Evolutionary conservation across 2,888 invertebrate genomes (phyloP).

Genomic region (Drosophila vallismaia): DNA sequence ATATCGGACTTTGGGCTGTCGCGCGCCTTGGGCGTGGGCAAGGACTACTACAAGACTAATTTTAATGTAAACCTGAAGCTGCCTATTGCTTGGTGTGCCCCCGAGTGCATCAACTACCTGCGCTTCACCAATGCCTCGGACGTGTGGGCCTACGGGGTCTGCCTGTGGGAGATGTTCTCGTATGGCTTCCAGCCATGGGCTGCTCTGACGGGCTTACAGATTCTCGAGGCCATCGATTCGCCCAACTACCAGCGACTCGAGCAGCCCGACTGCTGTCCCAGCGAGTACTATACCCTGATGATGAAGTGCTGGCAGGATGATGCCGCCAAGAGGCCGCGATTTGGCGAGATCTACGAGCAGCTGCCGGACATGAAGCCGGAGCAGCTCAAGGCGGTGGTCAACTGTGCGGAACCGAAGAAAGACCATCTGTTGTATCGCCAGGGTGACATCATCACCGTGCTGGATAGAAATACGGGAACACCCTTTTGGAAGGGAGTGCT

Average conservation of each 20-base stretch:
- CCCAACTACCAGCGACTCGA: slow-evolving; percentile 95
- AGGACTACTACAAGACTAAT: slow-evolving; percentile 99
- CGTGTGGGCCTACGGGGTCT: slow-evolving; percentile 99
- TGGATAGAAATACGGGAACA: slow-evolving; percentile 91
- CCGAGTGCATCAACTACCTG: slow-evolving; percentile 97
- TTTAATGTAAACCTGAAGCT: slow-evolving; percentile 98
- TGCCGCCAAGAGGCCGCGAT: slow-evolving; percentile 93
- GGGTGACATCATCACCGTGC: slow-evolving; percentile 95
- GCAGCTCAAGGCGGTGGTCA: slow-evolving; percentile 92
- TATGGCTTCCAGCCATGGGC: slow-evolving; percentile 99
- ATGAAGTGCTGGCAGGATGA: slow-evolving; percentile 98
- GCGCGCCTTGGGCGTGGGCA: slow-evolving; percentile 97
- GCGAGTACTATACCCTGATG: slow-evolving; percentile 96
- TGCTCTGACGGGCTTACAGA: slow-evolving; percentile 96
- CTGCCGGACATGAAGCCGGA: slow-evolving; percentile 95
- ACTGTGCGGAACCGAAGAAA: slow-evolving; percentile 85
- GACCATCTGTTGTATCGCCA: slow-evolving; percentile 93
- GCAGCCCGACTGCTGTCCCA: slow-evolving; percentile 96
- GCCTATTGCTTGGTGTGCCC: slow-evolving; percentile 99
- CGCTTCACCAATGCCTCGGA: slow-evolving; percentile 98
- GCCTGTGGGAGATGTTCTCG: slow-evolving; percentile 99
- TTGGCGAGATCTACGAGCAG: slow-evolving; percentile 91
- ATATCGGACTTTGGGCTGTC: slow-evolving; percentile 99
- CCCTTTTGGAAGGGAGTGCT: slow-evolving; percentile 96
- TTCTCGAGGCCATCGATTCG: slow-evolving; percentile 96